phyloP scores from a whole-genome alignment of 1,140 invertebrate species.

The Drosophila nikananu region DNA sequence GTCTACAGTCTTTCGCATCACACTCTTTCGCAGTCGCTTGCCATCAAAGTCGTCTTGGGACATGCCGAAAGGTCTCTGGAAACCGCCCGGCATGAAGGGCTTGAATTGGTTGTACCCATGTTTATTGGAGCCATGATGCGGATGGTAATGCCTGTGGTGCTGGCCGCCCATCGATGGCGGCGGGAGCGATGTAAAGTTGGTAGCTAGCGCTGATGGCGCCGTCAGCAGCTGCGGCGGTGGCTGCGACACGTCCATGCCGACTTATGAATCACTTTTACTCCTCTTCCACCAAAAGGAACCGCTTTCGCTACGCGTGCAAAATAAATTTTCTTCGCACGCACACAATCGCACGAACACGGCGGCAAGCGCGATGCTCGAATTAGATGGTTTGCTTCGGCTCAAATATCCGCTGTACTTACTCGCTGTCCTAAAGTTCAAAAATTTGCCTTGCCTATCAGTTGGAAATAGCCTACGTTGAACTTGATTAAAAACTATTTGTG shows the following conservation, averaged over 20 bases:
- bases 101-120: slow-evolving; percentile 81
- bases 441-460: background rate
- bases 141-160: slow-evolving; percentile 76
- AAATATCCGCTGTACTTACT: slow-evolving; percentile 8
- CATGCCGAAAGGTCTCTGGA: slow-evolving; percentile 86
- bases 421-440: background rate
- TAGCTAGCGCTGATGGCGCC: slow-evolving; percentile 77
- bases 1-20: slow-evolving; percentile 99
- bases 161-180: slow-evolving; percentile 69
- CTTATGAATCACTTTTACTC: background rate
- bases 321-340: slow-evolving; percentile 43
- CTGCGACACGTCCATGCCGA: slow-evolving; percentile 75
- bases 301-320: slow-evolving; percentile 21
- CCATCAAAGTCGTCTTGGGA: slow-evolving; percentile 96
- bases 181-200: slow-evolving; percentile 76
- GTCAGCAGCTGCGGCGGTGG: slow-evolving; percentile 77
- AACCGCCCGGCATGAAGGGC: slow-evolving; percentile 77
- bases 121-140: slow-evolving; percentile 73
- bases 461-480: background rate
- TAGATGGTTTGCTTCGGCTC: background rate
- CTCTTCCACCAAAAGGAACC: slow-evolving; percentile 1
- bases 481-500: slow-evolving; percentile 10
- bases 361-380: background rate
- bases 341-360: slow-evolving; percentile 35
- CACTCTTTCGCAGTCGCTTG: slow-evolving; percentile 97